Percentiles rank a stretch among this genome's conserved stretches.
Evolutionary conservation across 2,113 vertebrate genomes (phyloP).

Genomic region (Tylochromis polylepis): DNA sequence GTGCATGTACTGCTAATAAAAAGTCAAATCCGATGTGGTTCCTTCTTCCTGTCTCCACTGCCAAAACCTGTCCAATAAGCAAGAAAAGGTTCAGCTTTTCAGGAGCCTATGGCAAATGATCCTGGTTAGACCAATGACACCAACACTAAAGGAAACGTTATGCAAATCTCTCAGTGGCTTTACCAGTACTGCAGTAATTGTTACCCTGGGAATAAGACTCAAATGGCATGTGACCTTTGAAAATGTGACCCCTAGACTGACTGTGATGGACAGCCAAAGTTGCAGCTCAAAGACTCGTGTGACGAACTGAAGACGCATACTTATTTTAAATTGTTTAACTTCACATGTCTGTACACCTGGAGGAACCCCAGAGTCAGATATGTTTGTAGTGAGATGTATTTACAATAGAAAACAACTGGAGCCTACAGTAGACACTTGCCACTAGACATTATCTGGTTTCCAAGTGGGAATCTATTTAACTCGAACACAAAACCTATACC

Average conservation of each 20-base stretch:
- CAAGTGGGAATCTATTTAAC: slow-evolving; percentile 7
- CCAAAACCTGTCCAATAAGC: not conserved
- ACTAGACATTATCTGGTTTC: slow-evolving; percentile 6
- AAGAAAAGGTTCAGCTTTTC: not conserved
- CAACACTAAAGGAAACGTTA: not conserved
- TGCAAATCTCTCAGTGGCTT: not conserved
- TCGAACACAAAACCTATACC: not conserved
- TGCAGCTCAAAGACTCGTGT: not conserved
- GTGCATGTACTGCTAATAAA: not conserved
- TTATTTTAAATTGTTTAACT: not conserved
- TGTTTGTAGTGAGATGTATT: not conserved
- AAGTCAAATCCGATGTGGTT: not conserved
- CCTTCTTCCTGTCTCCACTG: not conserved
- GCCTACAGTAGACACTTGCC: not conserved
- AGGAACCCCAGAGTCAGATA: not conserved
- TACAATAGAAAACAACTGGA: not conserved
- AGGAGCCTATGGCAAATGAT: no score
- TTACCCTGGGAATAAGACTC: not conserved
- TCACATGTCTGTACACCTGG: not conserved
- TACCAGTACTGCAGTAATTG: not conserved
- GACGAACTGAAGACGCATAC: not conserved
- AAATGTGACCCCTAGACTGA: not conserved
- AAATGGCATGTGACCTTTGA: not conserved
- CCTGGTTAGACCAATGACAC: no score
- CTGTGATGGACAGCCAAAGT: not conserved